These are phyloP conservation scores for Heliothis peltigera DNA, from an alignment of 2,888 invertebrate genomes.

Conservation along the genomic window DNA sequence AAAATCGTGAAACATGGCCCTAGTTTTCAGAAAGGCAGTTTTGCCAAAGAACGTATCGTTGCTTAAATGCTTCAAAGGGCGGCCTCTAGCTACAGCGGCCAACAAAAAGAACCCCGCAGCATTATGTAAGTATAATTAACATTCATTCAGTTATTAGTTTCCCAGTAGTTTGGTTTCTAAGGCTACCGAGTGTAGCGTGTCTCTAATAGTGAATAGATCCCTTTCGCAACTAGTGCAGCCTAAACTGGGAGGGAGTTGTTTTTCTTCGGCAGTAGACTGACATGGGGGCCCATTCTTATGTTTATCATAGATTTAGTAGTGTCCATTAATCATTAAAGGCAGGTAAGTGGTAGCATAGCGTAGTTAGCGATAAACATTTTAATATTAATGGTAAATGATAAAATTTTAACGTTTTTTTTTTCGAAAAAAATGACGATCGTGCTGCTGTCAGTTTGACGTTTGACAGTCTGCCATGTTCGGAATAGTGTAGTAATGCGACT, in stretches of 20 bases:
- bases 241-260: background rate
- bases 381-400: background rate
- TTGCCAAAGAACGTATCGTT: constrained; percentile 77
- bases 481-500: background rate
- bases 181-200: background rate
- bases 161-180: background rate
- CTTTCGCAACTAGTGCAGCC: constrained; percentile 11
- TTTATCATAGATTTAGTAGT: background rate
- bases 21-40: constrained; percentile 80
- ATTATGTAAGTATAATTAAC: constrained; percentile 72
- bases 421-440: constrained; percentile 31
- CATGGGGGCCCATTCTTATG: too few species aligned
- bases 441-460: constrained; percentile 27
- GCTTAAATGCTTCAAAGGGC: constrained; percentile 79
- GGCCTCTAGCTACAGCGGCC: constrained; percentile 72
- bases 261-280: background rate
- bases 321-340: background rate
- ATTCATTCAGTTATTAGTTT: background rate
- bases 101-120: constrained; percentile 72
- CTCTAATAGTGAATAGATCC: too few species aligned
- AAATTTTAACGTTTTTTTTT: background rate
- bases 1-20: constrained; percentile 75
- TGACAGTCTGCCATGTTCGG: constrained; percentile 13
- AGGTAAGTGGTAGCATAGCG: constrained; percentile 47
- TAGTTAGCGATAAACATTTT: constrained; percentile 3